Evolutionary conservation across 1,140 invertebrate genomes (phyloP).

Genomic region (Maconellicoccus hirsutus): DNA sequence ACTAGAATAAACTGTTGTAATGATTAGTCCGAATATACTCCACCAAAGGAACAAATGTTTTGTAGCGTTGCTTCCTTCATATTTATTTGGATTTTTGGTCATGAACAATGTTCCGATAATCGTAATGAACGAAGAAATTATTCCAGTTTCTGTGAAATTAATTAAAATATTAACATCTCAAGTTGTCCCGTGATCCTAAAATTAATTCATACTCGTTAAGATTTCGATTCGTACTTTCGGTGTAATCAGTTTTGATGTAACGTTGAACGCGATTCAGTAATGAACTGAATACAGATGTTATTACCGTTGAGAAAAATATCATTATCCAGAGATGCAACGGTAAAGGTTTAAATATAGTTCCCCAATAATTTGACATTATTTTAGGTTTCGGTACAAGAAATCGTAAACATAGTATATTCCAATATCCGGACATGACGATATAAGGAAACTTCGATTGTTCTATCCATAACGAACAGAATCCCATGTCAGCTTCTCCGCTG

Average conservation of each 20-base stretch:
- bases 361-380: constrained; percentile 22
- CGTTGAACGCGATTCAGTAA: neutral
- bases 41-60: constrained; percentile 26
- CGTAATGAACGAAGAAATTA: constrained; percentile 13
- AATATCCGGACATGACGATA: constrained; percentile 25
- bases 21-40: constrained; percentile 24
- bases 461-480: constrained; percentile 25
- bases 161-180: too few species aligned
- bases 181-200: too few species aligned
- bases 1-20: constrained; percentile 24
- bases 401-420: constrained; percentile 23
- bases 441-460: neutral
- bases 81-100: constrained; percentile 17
- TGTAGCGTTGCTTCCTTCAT: neutral
- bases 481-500: constrained; percentile 13
- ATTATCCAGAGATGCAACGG: constrained; percentile 23
- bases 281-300: neutral
- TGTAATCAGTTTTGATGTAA: neutral
- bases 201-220: too few species aligned
- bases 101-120: constrained; percentile 23
- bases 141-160: neutral
- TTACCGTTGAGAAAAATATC: neutral
- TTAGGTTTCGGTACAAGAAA: constrained; percentile 25
- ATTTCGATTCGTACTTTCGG: neutral
- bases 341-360: constrained; percentile 24